Evolutionary conservation across 1,140 invertebrate genomes (phyloP).

Genomic region (Eulimnadia texana): DNA sequence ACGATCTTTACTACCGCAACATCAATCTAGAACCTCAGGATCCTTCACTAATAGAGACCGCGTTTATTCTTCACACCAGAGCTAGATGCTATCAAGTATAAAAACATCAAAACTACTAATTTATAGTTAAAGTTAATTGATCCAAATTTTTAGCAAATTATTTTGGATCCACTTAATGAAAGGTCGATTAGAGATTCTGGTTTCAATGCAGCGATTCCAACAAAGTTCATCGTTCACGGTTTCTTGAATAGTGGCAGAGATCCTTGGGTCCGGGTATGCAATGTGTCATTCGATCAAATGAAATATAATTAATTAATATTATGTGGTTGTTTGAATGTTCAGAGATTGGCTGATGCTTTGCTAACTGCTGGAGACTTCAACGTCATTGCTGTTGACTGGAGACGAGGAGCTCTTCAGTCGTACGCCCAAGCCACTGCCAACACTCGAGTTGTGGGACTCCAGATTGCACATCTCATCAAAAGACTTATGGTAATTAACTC

Average conservation of each 20-base stretch:
- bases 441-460: slow-evolving; percentile 38
- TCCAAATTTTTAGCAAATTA: background rate
- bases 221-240: slow-evolving; percentile 1
- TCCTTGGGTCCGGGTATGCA: background rate
- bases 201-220: background rate
- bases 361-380: slow-evolving; percentile 59
- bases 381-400: slow-evolving; percentile 74
- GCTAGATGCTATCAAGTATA: background rate
- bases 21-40: background rate
- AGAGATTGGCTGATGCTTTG: background rate
- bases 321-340: background rate
- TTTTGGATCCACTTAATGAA: background rate
- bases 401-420: slow-evolving; percentile 40
- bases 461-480: slow-evolving; percentile 31
- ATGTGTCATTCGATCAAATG: too few relatives aligned
- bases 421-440: slow-evolving; percentile 39
- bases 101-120: too few relatives aligned
- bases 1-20: background rate
- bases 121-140: too few relatives aligned
- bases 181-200: background rate
- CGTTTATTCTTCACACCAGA: background rate
- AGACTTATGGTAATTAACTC: slow-evolving; percentile 18
- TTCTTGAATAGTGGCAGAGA: background rate
- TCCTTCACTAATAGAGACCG: background rate
- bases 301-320: background rate